Conservation (phyloP, 2,888 invertebrate genomes). For the Neuroscelio doddi region DNA sequence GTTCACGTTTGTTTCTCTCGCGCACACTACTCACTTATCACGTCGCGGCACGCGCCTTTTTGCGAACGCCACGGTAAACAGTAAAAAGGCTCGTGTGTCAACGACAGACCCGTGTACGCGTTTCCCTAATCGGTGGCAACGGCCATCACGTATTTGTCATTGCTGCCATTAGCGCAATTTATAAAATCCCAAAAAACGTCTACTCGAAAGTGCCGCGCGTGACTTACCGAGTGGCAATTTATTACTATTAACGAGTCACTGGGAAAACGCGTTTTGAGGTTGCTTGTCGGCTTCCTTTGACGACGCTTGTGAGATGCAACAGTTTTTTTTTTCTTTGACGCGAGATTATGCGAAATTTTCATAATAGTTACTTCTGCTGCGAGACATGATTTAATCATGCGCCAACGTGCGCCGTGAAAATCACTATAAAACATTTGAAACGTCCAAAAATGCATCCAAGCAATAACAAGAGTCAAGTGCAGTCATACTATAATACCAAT, state of each 20-base stretch:
- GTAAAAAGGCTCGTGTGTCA: slow-evolving; percentile 56
- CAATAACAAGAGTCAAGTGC: background rate
- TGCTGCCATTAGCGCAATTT: slow-evolving; percentile 62
- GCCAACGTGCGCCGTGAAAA: slow-evolving; percentile 7
- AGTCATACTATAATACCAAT: background rate
- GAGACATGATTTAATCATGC: slow-evolving; percentile 4
- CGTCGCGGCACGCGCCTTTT: slow-evolving; percentile 23
- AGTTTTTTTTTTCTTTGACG: background rate
- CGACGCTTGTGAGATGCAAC: background rate
- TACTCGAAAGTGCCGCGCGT: too few relatives aligned
- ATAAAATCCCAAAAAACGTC: slow-evolving; percentile 48
- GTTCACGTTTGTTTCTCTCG: slow-evolving; percentile 35
- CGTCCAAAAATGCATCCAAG: slow-evolving; percentile 7
- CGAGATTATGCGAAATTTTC: background rate
- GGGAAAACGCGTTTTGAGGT: slow-evolving; percentile 1
- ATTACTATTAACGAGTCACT: too few relatives aligned
- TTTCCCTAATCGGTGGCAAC: slow-evolving; percentile 68
- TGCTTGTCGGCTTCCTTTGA: too few relatives aligned
- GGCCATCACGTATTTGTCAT: slow-evolving; percentile 68
- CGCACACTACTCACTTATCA: slow-evolving; percentile 40
- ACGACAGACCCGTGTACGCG: slow-evolving; percentile 64
- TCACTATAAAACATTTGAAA: slow-evolving; percentile 6
- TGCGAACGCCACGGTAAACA: slow-evolving; percentile 41
- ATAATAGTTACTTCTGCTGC: background rate
- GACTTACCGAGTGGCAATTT: too few relatives aligned